Evolutionary conservation across 53 echinoderm and acorn worm species (phyloP), one percentile per base, ranked within the genome.

Genomic region (Apostichopus leukothele): DNA sequence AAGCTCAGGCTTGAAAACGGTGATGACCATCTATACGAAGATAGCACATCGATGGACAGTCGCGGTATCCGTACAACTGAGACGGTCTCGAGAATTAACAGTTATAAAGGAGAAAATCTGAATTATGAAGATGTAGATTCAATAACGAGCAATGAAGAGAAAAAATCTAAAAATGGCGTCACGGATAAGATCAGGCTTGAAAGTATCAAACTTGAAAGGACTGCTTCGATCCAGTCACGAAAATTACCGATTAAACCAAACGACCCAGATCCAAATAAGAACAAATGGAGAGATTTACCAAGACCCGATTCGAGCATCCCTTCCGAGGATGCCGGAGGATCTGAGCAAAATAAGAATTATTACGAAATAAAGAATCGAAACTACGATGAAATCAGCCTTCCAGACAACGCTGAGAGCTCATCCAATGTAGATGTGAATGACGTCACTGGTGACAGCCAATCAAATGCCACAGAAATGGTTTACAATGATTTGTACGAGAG

Each of bases 51-150:
- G 10, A 9, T 39, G 5, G 50, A 6, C 51, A 53, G 16, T 26
- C 8, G 52, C n/a, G 14, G 53, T n/a, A 13, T 19, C 7, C 51
- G 16, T 5, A 11, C 11, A 5, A 50, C 7, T 39, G 79, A 51
- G 11, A 4, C 18, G 12, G 52, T 5, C 51, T 16, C 50, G 51
- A 12, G 18, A n/a, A 52, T 52, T 39, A 79, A 79, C 50, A 52
- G 9, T 52, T 63, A 9, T 63, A 16, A 63, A 63, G 79, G 79
- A 52, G 51, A 79, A 12, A 39, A 53, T 8, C 8, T 51, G 53
- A 79, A 26, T 4, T 79, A 79, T 51, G 79, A 79, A 79, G 79
- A 79, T n/a, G 50, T 79, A 16, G 79, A 79, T 51, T 79, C 52
- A 19, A 5, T 53, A 18, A 79, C 50, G 10, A 52, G 51, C 53